These are phyloP conservation scores for Tetrax tetrax DNA, from an alignment of 2,113 vertebrate species.

Conservation along the genomic window DNA sequence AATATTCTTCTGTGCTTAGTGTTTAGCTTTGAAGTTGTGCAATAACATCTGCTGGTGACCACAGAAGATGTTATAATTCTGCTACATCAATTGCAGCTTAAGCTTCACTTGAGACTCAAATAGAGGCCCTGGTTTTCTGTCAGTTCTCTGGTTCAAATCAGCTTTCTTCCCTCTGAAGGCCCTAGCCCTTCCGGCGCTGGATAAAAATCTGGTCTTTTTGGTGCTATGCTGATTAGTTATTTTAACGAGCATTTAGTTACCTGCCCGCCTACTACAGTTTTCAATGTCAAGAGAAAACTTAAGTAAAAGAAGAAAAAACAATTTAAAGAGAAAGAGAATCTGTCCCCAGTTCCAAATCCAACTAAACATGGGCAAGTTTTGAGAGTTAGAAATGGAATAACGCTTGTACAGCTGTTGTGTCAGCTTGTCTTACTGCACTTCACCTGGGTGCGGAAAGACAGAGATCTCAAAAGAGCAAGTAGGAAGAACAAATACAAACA, in stretches of 20 bases:
- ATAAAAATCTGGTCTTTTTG: neutral
- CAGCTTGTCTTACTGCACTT: neutral
- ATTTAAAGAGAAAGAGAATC: neutral
- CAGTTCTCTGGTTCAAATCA: slow-evolving; percentile 4
- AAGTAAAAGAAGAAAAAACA: neutral
- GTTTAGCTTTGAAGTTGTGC: slow-evolving; percentile 54
- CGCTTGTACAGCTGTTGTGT: neutral
- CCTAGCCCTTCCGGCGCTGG: neutral
- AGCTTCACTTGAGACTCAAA: neutral
- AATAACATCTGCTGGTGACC: slow-evolving; percentile 55
- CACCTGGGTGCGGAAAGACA: neutral
- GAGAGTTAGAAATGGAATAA: neutral
- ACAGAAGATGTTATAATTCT: slow-evolving; percentile 27
- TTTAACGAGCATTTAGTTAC: neutral
- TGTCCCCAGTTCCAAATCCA: neutral
- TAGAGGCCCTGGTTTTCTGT: neutral
- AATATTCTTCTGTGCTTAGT: slow-evolving; percentile 34
- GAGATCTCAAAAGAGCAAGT: neutral
- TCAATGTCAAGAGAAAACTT: neutral
- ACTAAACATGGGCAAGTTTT: neutral
- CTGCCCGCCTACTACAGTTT: neutral
- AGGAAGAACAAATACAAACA: neutral
- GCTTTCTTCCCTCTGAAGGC: neutral
- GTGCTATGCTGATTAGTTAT: neutral
- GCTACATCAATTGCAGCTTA: neutral